A percentile compares a stretch with the other conserved stretches of the same genome.
Evolutionary conservation across 1,140 invertebrate species (phyloP).

Genomic region (Hylaeus anthracinus): DNA sequence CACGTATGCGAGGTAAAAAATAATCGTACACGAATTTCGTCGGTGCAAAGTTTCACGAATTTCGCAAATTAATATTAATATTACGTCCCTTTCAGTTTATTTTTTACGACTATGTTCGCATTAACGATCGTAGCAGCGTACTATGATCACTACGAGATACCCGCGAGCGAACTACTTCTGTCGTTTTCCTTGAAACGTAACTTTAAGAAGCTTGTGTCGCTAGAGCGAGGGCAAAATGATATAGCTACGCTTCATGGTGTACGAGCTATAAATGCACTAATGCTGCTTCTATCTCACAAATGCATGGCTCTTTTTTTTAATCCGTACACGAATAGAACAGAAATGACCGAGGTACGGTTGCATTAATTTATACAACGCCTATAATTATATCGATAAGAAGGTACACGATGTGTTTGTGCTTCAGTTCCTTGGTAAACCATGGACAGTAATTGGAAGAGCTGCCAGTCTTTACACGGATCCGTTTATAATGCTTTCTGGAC

Average conservation of each 20-base stretch:
- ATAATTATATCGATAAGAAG: background rate
- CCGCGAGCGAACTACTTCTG: slow-evolving; percentile 78
- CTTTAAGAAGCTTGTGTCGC: slow-evolving; percentile 80
- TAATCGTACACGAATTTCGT: background rate
- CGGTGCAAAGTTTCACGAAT: background rate
- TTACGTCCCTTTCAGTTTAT: slow-evolving; percentile 65
- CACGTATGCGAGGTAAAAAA: slow-evolving; percentile 79
- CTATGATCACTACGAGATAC: slow-evolving; percentile 72
- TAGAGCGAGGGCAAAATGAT: slow-evolving; percentile 82
- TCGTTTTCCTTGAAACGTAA: slow-evolving; percentile 86
- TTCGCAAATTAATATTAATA: background rate
- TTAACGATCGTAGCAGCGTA: slow-evolving; percentile 71
- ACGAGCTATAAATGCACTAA: slow-evolving; percentile 85
- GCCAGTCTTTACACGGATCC: slow-evolving; percentile 90
- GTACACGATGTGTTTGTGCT: slow-evolving; percentile 27
- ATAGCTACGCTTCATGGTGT: slow-evolving; percentile 86
- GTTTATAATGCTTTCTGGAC: slow-evolving; percentile 88
- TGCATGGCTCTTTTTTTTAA: slow-evolving; percentile 88
- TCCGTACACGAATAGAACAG: slow-evolving; percentile 86
- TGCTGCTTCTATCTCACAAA: slow-evolving; percentile 86
- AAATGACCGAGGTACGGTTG: slow-evolving; percentile 83
- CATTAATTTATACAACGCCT: background rate
- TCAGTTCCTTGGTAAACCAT: slow-evolving; percentile 85
- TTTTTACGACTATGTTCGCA: slow-evolving; percentile 68
- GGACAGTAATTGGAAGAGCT: slow-evolving; percentile 87